A percentile compares a stretch with the other conserved stretches of the same genome.
These are phyloP conservation scores for Leptoclinus maculatus DNA, from an alignment of 2,797 vertebrate genomes.

Conservation along the genomic window DNA sequence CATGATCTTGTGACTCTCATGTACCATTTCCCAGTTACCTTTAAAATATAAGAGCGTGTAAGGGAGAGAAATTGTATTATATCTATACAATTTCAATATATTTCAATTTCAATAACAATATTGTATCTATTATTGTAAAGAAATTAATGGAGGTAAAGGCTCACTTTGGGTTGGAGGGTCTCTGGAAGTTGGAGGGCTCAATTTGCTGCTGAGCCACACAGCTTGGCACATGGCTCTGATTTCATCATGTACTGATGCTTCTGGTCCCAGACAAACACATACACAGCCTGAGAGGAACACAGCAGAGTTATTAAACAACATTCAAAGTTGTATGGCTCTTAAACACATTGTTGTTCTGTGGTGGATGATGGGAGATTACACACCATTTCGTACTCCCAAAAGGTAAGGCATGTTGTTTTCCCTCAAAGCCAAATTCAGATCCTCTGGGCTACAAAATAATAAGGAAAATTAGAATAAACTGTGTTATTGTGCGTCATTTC, in stretches of 20 bases:
- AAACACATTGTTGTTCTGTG: not conserved
- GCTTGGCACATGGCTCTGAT: conserved; percentile 82
- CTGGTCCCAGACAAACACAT: conserved; percentile 78
- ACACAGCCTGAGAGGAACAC: conserved; percentile 67
- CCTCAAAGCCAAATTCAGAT: conserved; percentile 76
- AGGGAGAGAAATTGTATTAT: not conserved
- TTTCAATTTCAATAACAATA: no score
- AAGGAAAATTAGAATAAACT: not conserved
- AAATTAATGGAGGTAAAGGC: conserved; percentile 6
- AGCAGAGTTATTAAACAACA: not conserved
- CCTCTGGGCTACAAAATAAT: conserved; percentile 70
- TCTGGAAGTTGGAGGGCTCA: conserved; percentile 38
- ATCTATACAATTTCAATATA: no score
- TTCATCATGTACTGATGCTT: conserved; percentile 75
- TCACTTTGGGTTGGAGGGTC: conserved; percentile 62
- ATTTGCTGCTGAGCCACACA: conserved; percentile 66
- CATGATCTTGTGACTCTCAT: conserved; percentile 77
- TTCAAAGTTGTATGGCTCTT: not conserved
- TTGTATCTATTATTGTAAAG: not conserved
- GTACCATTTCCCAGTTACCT: conserved; percentile 79
- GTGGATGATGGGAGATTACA: not conserved
- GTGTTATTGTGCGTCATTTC: not conserved
- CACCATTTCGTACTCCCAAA: conserved; percentile 79
- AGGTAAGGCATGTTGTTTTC: conserved; percentile 76
- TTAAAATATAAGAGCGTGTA: conserved; percentile 5